Percentiles rank a stretch among this genome's conserved stretches.
phyloP scores from a whole-genome alignment of 1,140 invertebrate species.

The Tetramorium simillimum region DNA sequence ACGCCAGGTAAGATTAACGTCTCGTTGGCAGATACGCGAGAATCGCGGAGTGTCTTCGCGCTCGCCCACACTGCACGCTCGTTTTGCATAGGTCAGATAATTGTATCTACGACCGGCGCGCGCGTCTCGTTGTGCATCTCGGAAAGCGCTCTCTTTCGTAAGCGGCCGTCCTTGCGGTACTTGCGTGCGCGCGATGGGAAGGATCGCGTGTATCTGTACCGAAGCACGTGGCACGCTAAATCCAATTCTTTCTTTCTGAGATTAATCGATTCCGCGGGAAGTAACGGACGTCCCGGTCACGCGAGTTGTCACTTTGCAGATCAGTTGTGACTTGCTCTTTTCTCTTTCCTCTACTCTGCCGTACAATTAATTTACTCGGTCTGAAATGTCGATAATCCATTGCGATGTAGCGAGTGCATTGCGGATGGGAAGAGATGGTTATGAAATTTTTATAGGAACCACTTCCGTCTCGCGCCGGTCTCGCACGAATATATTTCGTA shows the following conservation, averaged over 20 bases:
- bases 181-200: neutral
- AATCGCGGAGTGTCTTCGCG: neutral
- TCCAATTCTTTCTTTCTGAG: neutral
- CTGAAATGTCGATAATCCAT: neutral
- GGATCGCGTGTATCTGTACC: neutral
- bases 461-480: neutral
- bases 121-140: neutral
- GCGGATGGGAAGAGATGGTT: neutral
- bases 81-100: slow-evolving; percentile 17
- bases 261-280: neutral
- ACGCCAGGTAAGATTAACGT: slow-evolving; percentile 19
- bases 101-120: neutral
- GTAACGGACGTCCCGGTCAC: neutral
- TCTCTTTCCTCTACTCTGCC: neutral
- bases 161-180: neutral
- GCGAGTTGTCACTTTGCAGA: neutral
- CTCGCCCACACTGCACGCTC: too few species aligned
- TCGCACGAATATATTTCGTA: neutral
- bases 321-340: neutral
- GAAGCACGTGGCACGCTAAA: neutral
- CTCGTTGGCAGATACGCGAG: neutral
- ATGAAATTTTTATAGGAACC: neutral
- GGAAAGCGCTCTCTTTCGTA: neutral
- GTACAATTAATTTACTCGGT: neutral
- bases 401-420: neutral